Base-by-base conservation (phyloP, 92 coral and sea anemone species). In the Palythoa grandis region DNA sequence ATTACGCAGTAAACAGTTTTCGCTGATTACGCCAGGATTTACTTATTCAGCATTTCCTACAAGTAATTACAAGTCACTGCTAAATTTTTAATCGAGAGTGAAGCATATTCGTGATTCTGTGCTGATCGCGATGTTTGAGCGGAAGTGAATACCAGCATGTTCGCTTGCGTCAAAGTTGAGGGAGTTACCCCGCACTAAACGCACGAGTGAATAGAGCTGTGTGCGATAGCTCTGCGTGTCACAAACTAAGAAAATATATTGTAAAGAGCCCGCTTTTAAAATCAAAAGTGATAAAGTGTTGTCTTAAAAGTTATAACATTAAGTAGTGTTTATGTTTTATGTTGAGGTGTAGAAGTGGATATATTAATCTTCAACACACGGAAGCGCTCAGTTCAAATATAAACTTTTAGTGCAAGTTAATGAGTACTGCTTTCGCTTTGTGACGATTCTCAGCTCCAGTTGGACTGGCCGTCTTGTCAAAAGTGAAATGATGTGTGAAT, bases 91-190 rank as follows among this genome's bases (percentile, higher is more conserved):
- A 12, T 68, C 39, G 72, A 35, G 20, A 66, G 82, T 38, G 54
- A 54, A 29, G 1, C 23, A 15, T 56, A 80, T 52, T 52, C 74
- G 85, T 80, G 85, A 66, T 80, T 56, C 43, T 72, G 61, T 77
- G 71, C 84, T 39, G 17, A 52, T 60, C 38, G 57, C 43, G 22
- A 35, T 22, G 74, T 80, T 80, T 22, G 57, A 65, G 75, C 85
- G 85, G 85, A 80, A 80, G 85, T 80, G 85, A 11, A 22, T 5
- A 15, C 22, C 66, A 11, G 48, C 48, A 65, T 66, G 74, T 80
- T 79, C 66, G 85, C 85, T 66, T 80, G 85, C 85, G 85, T 80
- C 85, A 80, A 66, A 52, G 38, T 29, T 4, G 16, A 52, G 37
- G 85, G 85, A 70, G 85, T 80, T 23, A 40, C 84, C 85, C 85